Evolutionary conservation across 2,113 vertebrate species (phyloP).

Genomic region (Arizona elegans): DNA sequence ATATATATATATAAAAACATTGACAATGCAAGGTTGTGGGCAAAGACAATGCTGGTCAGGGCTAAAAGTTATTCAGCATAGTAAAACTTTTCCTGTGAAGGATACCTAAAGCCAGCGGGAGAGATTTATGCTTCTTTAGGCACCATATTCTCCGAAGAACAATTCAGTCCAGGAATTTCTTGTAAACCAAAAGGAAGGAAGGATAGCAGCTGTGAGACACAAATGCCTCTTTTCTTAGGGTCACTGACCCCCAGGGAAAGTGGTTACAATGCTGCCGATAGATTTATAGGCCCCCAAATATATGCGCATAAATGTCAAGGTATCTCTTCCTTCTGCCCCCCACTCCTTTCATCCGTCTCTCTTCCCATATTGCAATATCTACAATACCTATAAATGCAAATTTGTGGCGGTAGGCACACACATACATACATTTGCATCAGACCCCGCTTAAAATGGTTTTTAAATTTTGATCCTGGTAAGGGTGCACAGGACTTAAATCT

Average conservation of each 20-base stretch:
- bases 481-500: not conserved
- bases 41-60: not conserved
- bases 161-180: not conserved
- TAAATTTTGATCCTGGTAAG: not conserved
- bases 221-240: not conserved
- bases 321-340: not conserved
- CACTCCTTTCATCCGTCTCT: not conserved
- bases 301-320: not conserved
- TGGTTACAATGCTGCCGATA: not conserved
- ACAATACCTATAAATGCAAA: not conserved
- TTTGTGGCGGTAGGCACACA: not conserved
- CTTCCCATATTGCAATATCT: not conserved
- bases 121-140: not conserved
- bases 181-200: not conserved
- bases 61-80: not conserved
- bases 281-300: not conserved
- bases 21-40: not conserved
- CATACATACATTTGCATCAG: not conserved
- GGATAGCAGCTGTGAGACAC: not conserved
- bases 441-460: not conserved
- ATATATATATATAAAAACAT: not conserved
- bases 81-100: not conserved
- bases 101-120: not conserved
- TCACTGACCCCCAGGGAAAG: not conserved
- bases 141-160: not conserved